These are phyloP conservation scores for Eristalinus aeneus DNA, from an alignment of 2,888 invertebrate species.

Conservation along the genomic window DNA sequence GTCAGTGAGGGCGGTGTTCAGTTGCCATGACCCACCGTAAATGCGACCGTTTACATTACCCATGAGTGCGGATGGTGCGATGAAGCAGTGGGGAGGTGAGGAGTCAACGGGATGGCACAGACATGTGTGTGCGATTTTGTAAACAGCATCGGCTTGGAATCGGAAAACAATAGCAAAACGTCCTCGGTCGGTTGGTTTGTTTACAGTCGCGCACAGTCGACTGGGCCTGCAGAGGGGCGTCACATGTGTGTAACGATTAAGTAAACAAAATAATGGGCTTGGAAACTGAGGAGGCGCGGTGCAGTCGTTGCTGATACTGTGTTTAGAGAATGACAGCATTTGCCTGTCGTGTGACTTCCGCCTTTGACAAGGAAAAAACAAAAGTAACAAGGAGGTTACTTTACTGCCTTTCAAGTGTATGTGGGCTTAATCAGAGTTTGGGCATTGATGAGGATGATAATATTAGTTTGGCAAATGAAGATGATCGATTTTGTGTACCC, in stretches of 20 bases:
- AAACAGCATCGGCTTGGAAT: slow-evolving; percentile 39
- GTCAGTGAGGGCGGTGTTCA: slow-evolving; percentile 8
- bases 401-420: no score
- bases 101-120: not conserved
- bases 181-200: not conserved
- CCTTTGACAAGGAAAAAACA: not conserved
- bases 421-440: not conserved
- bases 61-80: not conserved
- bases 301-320: not conserved
- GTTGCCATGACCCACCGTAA: slow-evolving; percentile 56
- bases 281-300: slow-evolving; percentile 14
- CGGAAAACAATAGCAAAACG: slow-evolving; percentile 36
- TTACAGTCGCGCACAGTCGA: not conserved
- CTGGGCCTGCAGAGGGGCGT: not conserved
- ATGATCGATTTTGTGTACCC: no score
- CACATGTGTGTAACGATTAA: slow-evolving; percentile 17
- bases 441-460: not conserved
- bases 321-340: slow-evolving; percentile 17
- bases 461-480: no score
- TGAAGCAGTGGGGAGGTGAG: not conserved
- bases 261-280: slow-evolving; percentile 38
- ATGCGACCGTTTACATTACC: slow-evolving; percentile 29
- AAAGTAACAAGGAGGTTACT: not conserved
- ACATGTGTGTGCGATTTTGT: slow-evolving; percentile 41
- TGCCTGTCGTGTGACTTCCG: slow-evolving; percentile 31